Conservation (phyloP, 2,888 invertebrate genomes). For the Digitonthophagus gazella region DNA sequence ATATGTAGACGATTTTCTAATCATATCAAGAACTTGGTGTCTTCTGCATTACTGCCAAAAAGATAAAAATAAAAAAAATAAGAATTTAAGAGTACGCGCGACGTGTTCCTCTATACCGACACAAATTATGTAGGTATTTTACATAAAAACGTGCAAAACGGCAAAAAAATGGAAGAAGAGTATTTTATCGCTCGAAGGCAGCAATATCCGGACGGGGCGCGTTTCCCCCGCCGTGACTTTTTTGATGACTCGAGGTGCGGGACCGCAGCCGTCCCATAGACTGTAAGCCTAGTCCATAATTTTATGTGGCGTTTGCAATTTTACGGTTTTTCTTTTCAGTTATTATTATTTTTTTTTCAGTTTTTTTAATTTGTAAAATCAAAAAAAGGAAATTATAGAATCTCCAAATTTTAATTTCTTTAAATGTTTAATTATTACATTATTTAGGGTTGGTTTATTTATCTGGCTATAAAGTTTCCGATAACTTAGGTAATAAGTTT, state of each 20-base stretch:
- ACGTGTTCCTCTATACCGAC: constrained; percentile 37
- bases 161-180: constrained; percentile 28
- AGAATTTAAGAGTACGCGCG: constrained; percentile 30
- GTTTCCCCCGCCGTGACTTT: constrained; percentile 20
- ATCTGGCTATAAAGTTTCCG: too few relatives aligned
- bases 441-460: background rate
- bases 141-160: constrained; percentile 27
- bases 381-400: background rate
- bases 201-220: constrained; percentile 30
- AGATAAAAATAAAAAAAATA: too few relatives aligned
- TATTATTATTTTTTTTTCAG: constrained; percentile 11
- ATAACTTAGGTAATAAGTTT: too few relatives aligned
- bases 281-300: constrained; percentile 35
- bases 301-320: constrained; percentile 24
- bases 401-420: background rate
- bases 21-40: constrained; percentile 42
- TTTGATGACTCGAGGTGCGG: constrained; percentile 17
- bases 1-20: constrained; percentile 26
- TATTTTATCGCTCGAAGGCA: constrained; percentile 33
- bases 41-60: constrained; percentile 40
- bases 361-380: constrained; percentile 2
- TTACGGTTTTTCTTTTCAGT: constrained; percentile 20
- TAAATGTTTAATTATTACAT: background rate
- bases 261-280: constrained; percentile 27
- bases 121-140: constrained; percentile 34